Conservation (phyloP, 35 echinoderm and acorn worm genomes). For the Hemicentrotus pulcherrimus region DNA sequence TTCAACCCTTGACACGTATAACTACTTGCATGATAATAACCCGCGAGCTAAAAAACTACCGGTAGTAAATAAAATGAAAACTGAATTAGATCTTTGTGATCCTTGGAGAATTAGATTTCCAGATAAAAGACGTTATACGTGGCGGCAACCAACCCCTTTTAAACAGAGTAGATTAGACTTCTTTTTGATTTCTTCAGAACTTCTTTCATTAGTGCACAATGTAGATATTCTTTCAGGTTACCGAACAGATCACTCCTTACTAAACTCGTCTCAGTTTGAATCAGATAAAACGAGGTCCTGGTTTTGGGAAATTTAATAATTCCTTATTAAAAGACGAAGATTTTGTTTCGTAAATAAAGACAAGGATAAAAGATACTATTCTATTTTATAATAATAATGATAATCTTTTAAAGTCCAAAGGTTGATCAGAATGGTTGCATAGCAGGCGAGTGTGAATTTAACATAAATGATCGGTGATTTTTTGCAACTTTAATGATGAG, state of each 20-base stretch:
- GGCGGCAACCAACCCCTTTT: too few relatives aligned
- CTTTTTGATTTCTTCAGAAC: constrained; percentile 37
- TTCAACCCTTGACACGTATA: background rate
- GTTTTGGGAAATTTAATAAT: constrained; percentile 64
- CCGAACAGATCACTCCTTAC: too few relatives aligned
- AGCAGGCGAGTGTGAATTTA: too few relatives aligned
- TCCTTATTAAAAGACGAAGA: constrained; percentile 32
- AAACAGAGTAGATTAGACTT: constrained; percentile 35
- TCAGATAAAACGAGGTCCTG: too few relatives aligned
- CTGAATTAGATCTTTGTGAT: background rate
- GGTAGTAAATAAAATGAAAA: background rate
- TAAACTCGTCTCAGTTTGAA: too few relatives aligned
- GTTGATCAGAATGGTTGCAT: background rate
- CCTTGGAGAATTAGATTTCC: background rate
- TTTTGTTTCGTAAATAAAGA: background rate
- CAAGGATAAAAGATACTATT: background rate
- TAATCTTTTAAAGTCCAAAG: background rate
- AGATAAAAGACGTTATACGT: background rate
- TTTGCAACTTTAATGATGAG: too few relatives aligned
- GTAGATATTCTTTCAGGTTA: constrained; percentile 46
- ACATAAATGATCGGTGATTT: too few relatives aligned
- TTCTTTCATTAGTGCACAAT: constrained; percentile 32
- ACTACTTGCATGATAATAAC: background rate
- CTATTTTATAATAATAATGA: background rate
- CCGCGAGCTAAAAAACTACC: background rate